A percentile compares a stretch with the other conserved stretches of the same genome.
phyloP scores from a whole-genome alignment of 1,140 invertebrate species.

The Lethocerus indicus region DNA sequence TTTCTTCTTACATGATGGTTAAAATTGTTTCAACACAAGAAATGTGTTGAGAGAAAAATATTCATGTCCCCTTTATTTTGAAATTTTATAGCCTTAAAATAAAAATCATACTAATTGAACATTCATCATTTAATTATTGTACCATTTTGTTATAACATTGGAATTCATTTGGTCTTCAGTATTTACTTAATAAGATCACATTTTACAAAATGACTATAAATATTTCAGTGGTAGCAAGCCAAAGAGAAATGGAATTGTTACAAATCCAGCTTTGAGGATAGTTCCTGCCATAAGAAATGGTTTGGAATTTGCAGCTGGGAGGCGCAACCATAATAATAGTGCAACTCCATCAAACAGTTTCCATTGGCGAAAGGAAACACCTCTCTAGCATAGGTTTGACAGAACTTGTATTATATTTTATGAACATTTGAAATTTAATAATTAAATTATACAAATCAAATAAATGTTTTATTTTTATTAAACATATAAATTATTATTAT shows the following conservation, averaged over 20 bases:
- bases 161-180: too few species aligned
- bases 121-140: too few species aligned
- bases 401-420: too few species aligned
- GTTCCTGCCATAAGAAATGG: conserved; percentile 49
- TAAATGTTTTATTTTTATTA: background rate
- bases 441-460: background rate
- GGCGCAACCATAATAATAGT: conserved; percentile 27
- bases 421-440: background rate
- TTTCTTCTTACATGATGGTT: too few species aligned
- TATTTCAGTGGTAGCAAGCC: conserved; percentile 35
- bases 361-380: conserved; percentile 56
- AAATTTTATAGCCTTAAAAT: too few species aligned
- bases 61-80: too few species aligned
- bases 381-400: conserved; percentile 26
- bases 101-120: too few species aligned
- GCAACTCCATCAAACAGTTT: conserved; percentile 36
- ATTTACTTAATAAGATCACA: too few species aligned
- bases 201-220: too few species aligned
- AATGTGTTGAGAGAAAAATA: too few species aligned
- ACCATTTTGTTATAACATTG: too few species aligned
- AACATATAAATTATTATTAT: background rate
- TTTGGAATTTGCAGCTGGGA: conserved; percentile 39
- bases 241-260: conserved; percentile 76
- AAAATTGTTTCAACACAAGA: too few species aligned
- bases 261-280: conserved; percentile 72